Evolutionary conservation across 2,888 invertebrate species (phyloP).

Genomic region (Venustoraphidia nigricollis): DNA sequence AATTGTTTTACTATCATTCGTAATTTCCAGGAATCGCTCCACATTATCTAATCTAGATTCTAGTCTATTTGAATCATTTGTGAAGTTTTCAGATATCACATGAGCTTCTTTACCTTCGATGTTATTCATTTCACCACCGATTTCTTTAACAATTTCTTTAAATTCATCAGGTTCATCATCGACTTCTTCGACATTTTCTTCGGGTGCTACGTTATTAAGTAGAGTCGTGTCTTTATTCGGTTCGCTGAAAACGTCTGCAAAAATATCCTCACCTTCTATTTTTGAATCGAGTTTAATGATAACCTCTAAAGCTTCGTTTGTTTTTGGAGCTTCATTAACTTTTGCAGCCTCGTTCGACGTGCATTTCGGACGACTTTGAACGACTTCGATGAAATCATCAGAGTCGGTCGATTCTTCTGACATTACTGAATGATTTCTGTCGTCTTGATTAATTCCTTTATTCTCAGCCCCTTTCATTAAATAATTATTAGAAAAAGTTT

Average conservation of each 20-base stretch:
- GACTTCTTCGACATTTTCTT: neutral
- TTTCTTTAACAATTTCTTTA: slow-evolving; percentile 19
- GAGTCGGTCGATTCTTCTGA: slow-evolving; percentile 24
- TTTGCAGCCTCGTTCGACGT: slow-evolving; percentile 2
- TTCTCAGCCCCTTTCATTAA: too few relatives aligned
- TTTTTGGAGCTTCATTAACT: slow-evolving; percentile 4
- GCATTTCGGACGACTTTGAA: slow-evolving; percentile 10
- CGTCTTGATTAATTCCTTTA: too few relatives aligned
- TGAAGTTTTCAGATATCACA: too few relatives aligned
- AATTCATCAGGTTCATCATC: slow-evolving; percentile 16
- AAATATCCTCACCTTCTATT: slow-evolving; percentile 43
- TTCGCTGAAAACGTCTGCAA: slow-evolving; percentile 49
- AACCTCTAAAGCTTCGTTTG: slow-evolving; percentile 22
- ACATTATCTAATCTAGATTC: too few relatives aligned
- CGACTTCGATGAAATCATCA: slow-evolving; percentile 31
- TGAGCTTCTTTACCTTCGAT: too few relatives aligned
- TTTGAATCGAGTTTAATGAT: slow-evolving; percentile 28
- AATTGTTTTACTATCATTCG: too few relatives aligned
- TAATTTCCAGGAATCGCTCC: too few relatives aligned
- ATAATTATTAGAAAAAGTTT: too few relatives aligned
- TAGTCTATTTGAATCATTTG: too few relatives aligned
- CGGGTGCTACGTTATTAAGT: neutral
- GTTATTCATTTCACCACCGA: slow-evolving; percentile 1
- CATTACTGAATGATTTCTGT: too few relatives aligned
- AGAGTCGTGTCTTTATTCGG: slow-evolving; percentile 1